Evolutionary conservation across 2,888 invertebrate species (phyloP).

Genomic region (Steinernema hermaphroditum): DNA sequence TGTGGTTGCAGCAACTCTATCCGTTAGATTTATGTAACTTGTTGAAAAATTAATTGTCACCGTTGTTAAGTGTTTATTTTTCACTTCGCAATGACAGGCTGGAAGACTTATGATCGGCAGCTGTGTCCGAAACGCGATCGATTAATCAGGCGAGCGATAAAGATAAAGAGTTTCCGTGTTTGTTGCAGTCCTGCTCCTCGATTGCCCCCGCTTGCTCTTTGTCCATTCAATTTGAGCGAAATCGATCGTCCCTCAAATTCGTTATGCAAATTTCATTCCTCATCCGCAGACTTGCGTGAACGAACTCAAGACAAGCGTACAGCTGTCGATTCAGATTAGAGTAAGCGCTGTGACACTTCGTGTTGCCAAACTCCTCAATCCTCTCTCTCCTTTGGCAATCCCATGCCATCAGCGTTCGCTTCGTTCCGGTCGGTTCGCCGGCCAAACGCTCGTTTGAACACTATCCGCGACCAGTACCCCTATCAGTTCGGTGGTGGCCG

Average conservation of each 20-base stretch:
- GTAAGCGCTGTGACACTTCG: slow-evolving; percentile 16
- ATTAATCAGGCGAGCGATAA: slow-evolving; percentile 28
- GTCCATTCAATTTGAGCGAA: neutral
- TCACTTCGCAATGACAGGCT: neutral
- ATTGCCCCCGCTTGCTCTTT: neutral
- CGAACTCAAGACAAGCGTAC: neutral
- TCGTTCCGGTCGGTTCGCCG: neutral
- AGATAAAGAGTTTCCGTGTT: slow-evolving; percentile 30
- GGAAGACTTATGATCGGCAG: slow-evolving; percentile 25
- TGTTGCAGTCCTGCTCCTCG: slow-evolving; percentile 22
- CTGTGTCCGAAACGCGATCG: slow-evolving; percentile 25
- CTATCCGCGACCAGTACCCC: neutral
- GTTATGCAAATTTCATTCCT: slow-evolving; percentile 22
- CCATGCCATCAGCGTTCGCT: neutral
- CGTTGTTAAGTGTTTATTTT: slow-evolving; percentile 7
- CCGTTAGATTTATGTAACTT: slow-evolving; percentile 9
- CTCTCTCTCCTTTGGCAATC: neutral
- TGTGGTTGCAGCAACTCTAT: neutral
- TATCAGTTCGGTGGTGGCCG: neutral
- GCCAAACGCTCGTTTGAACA: neutral
- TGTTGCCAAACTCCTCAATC: slow-evolving; percentile 1
- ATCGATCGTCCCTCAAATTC: slow-evolving; percentile 6
- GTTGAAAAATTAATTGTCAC: neutral
- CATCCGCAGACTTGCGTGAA: neutral
- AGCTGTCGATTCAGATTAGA: slow-evolving; percentile 21